These are phyloP conservation scores for Sminthurinus aureus DNA, from an alignment of 2,888 invertebrate species.

Conservation along the genomic window DNA sequence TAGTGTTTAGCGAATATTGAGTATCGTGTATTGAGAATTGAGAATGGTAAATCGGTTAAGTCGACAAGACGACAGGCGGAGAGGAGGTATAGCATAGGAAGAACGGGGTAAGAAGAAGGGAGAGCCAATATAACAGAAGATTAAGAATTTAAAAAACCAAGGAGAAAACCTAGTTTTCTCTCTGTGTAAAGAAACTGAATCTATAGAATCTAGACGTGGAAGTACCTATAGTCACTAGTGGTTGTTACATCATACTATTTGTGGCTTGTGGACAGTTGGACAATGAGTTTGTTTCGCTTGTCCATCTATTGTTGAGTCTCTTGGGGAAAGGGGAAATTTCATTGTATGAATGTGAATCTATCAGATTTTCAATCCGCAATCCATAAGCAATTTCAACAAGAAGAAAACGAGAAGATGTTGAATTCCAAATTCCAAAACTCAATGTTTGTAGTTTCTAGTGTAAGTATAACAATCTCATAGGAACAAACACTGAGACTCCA, in stretches of 20 bases:
- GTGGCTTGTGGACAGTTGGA: not conserved
- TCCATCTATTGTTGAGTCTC: slow-evolving; percentile 31
- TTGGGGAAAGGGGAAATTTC: slow-evolving; percentile 36
- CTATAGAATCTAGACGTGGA: not conserved
- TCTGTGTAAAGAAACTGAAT: not conserved
- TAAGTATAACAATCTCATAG: too few relatives aligned
- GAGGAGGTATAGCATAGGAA: not conserved
- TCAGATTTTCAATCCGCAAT: slow-evolving; percentile 45
- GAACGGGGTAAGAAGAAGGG: too few relatives aligned
- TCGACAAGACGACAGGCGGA: not conserved
- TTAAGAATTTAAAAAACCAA: not conserved
- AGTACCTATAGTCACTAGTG: not conserved
- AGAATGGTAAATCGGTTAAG: not conserved
- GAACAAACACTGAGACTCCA: too few relatives aligned
- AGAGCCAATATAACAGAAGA: too few relatives aligned
- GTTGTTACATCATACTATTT: not conserved
- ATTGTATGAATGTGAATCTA: slow-evolving; percentile 45
- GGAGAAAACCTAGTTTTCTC: not conserved
- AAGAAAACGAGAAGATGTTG: slow-evolving; percentile 24
- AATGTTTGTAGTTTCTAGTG: too few relatives aligned
- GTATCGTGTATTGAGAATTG: not conserved
- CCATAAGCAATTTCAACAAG: slow-evolving; percentile 42
- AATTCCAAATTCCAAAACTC: not conserved
- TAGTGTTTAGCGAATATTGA: too few relatives aligned
- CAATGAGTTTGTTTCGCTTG: slow-evolving; percentile 24